These are phyloP conservation scores for Sinocyclocheilus rhinocerous DNA, from an alignment of 2,113 vertebrate genomes.

Conservation along the genomic window DNA sequence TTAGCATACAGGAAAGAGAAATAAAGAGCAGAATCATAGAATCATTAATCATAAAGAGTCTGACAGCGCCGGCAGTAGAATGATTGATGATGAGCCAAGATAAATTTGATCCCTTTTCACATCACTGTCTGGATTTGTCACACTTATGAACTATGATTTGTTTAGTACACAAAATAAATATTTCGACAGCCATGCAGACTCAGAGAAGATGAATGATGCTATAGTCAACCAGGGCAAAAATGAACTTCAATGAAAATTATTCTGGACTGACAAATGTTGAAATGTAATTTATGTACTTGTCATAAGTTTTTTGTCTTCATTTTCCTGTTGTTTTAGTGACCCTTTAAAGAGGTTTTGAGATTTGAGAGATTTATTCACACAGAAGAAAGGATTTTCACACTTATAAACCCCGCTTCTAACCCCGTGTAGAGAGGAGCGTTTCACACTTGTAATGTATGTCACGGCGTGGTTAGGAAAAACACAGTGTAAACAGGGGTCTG, in stretches of 20 bases:
- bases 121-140: conserved; percentile 45
- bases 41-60: conserved; percentile 49
- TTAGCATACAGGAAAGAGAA: conserved; percentile 56
- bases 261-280: not conserved
- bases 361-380: not conserved
- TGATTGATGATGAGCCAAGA: conserved; percentile 53
- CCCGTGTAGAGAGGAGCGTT: too few relatives aligned
- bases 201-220: not conserved
- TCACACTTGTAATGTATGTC: too few relatives aligned
- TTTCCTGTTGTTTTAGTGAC: not conserved
- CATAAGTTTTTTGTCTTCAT: not conserved
- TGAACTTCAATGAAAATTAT: not conserved
- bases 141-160: conserved; percentile 36
- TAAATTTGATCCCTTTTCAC: conserved; percentile 47
- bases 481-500: too few relatives aligned
- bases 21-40: conserved; percentile 48
- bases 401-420: too few relatives aligned
- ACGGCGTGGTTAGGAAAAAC: too few relatives aligned
- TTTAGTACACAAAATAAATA: conserved; percentile 47
- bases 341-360: not conserved
- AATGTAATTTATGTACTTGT: not conserved
- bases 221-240: not conserved
- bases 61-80: conserved; percentile 39
- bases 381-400: too few relatives aligned
- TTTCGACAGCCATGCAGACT: conserved; percentile 45